Base-by-base conservation (phyloP, 2,797 vertebrate species). In the Sebastes paucispinis region DNA sequence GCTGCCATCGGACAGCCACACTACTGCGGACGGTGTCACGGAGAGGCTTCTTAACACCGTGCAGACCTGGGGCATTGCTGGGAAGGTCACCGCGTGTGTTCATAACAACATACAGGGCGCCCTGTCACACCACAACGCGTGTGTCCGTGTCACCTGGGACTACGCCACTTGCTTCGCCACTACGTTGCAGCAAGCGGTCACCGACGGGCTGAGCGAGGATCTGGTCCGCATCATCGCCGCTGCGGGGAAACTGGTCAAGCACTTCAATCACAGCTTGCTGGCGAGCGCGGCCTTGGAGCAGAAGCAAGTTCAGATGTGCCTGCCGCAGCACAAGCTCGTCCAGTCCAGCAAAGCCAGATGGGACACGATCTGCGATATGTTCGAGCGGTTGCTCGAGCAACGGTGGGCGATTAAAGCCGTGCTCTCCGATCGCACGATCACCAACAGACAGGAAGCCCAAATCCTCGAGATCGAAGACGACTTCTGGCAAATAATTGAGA, bases 401-500 rank as follows among this genome's bases (percentile, higher is more conserved):
- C 77, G 91, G n/a, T 93, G 90, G 93, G 91, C 91, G 0, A 92
- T 94, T 2, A 94, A 92, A 80, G 92, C 93, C 0, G 91, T 94
- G 50, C 92, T 94, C 27, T 94, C 90, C 0, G 93, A 95, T 60
- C 91, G 89, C 50, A 88, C 80, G 0, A 36, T 92, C 63, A 93
- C 91, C 16, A 89, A 72, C 83, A 79, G 87, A 50, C 84, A 86
- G 47, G 89, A 91, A 57, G 92, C 90, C 1, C 91, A 91, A 76
- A 79, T 27, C 2, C 88, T 94, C 1, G 91, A 94, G 76, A 89
- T 94, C 0, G 87, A 87, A 71, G 92, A 94, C 2, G 88, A 94
- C 20, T 91, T 86, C 80, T 94, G 93, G 92, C 90, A 95, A 72
- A 83, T 91, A 3, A 92, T 93, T 31, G 91, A 92, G 67, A 93